A percentile compares a stretch with the other conserved stretches of the same genome.
Evolutionary conservation across 2,888 invertebrate species (phyloP).

Genomic region (Gasteruption jaculator): DNA sequence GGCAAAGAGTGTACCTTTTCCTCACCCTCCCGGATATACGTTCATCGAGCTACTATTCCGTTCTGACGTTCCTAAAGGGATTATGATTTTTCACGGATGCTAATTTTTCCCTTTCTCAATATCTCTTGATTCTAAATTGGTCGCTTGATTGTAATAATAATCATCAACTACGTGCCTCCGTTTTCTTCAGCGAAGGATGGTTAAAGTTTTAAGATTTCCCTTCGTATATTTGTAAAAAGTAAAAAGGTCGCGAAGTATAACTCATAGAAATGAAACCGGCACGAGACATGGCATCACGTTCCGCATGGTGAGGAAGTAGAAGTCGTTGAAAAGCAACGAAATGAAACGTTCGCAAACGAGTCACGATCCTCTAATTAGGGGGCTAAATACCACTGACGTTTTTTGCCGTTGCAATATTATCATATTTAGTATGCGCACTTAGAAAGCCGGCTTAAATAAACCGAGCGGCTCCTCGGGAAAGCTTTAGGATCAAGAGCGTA

Average conservation of each 20-base stretch:
- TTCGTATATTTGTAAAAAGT: too few species aligned
- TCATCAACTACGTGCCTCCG: too few species aligned
- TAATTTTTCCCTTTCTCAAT: neutral
- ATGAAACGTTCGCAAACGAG: slow-evolving; percentile 50
- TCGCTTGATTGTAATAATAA: too few species aligned
- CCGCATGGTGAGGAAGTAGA: slow-evolving; percentile 19
- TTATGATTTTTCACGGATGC: neutral
- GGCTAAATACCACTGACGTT: slow-evolving; percentile 51
- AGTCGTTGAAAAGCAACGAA: slow-evolving; percentile 32
- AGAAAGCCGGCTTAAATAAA: slow-evolving; percentile 50
- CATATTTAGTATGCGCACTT: slow-evolving; percentile 52
- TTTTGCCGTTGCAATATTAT: slow-evolving; percentile 51
- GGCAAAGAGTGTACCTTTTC: slow-evolving; percentile 17
- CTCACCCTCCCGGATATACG: slow-evolving; percentile 15
- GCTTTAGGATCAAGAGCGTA: slow-evolving; percentile 26
- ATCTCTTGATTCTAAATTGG: too few species aligned
- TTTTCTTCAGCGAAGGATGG: too few species aligned
- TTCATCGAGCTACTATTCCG: too few species aligned
- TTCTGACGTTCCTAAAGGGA: too few species aligned
- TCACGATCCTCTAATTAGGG: slow-evolving; percentile 51
- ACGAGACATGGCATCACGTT: slow-evolving; percentile 27
- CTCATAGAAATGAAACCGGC: too few species aligned
- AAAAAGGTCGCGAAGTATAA: too few species aligned
- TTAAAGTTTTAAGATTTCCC: too few species aligned
- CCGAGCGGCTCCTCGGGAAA: slow-evolving; percentile 38